phyloP scores from a whole-genome alignment of 1,140 invertebrate species.

The Hesperophylax magnus region DNA sequence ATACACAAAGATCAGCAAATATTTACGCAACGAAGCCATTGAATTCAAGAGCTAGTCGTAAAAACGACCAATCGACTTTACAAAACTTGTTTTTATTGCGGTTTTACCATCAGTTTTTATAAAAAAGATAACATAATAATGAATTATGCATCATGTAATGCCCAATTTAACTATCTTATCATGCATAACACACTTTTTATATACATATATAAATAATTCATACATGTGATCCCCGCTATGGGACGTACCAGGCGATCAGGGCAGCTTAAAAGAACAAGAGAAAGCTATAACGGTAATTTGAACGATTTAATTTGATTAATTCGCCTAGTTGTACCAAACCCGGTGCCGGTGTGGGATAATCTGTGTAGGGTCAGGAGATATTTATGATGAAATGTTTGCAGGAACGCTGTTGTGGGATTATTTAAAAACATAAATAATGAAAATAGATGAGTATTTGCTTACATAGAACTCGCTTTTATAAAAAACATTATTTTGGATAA shows the following conservation, averaged over 20 bases:
- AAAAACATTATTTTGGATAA: background rate
- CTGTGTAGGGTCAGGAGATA: background rate
- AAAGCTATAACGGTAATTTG: constrained; percentile 48
- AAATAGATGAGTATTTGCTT: background rate
- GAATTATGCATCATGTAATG: too few species aligned
- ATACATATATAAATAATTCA: too few species aligned
- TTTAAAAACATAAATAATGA: background rate
- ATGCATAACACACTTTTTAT: too few species aligned
- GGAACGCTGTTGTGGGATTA: background rate
- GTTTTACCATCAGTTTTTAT: too few species aligned
- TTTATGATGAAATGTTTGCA: background rate
- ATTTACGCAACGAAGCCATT: too few species aligned
- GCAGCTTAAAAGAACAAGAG: constrained; percentile 41
- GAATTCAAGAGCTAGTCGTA: too few species aligned
- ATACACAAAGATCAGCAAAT: too few species aligned
- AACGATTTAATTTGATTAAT: constrained; percentile 52
- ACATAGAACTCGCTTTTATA: background rate
- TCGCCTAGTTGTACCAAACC: constrained; percentile 31
- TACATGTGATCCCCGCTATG: background rate
- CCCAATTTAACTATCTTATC: too few species aligned
- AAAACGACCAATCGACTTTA: too few species aligned
- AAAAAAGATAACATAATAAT: too few species aligned
- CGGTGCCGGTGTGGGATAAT: background rate
- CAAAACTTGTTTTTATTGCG: too few species aligned
- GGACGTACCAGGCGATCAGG: background rate